Percentiles rank a stretch among this genome's conserved stretches.
phyloP scores from a whole-genome alignment of 2,888 invertebrate species.

The Lomographa bimaculata region DNA sequence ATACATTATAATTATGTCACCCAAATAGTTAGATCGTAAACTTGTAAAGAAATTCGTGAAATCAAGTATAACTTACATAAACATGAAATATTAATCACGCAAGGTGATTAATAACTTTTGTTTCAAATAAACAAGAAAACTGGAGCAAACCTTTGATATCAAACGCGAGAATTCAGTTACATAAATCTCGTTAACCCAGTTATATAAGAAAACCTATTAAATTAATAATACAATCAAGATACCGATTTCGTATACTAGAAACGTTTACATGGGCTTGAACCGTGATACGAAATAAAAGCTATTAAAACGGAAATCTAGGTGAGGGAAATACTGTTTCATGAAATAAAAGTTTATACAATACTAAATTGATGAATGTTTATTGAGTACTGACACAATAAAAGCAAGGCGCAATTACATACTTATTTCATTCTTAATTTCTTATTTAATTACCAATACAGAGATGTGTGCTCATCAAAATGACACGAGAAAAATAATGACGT shows the following conservation, averaged over 20 bases:
- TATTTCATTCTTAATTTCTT: too few species aligned
- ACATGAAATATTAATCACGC: constrained; percentile 9
- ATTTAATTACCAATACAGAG: too few species aligned
- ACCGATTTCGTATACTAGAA: constrained; percentile 18
- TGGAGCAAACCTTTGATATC: constrained; percentile 33
- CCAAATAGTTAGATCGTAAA: too few species aligned
- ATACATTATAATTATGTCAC: too few species aligned
- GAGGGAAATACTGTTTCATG: too few species aligned
- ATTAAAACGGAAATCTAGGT: not conserved
- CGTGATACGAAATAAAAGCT: constrained; percentile 6
- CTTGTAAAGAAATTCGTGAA: too few species aligned
- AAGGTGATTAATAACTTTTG: constrained; percentile 13
- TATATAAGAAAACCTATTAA: constrained; percentile 52
- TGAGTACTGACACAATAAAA: too few species aligned
- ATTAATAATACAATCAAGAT: constrained; percentile 62
- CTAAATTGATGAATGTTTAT: too few species aligned
- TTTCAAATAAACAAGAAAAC: constrained; percentile 11
- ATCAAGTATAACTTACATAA: constrained; percentile 3
- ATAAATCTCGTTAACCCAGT: constrained; percentile 55
- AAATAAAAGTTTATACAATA: too few species aligned
- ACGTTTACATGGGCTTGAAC: constrained; percentile 13
- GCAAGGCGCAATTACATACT: too few species aligned
- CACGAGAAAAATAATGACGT: too few species aligned
- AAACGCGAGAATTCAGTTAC: constrained; percentile 46
- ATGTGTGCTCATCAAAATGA: too few species aligned